Percentiles rank a stretch among this genome's conserved stretches.
Evolutionary conservation across 2,888 invertebrate genomes (phyloP).

Genomic region (Lasioglossum vierecki): DNA sequence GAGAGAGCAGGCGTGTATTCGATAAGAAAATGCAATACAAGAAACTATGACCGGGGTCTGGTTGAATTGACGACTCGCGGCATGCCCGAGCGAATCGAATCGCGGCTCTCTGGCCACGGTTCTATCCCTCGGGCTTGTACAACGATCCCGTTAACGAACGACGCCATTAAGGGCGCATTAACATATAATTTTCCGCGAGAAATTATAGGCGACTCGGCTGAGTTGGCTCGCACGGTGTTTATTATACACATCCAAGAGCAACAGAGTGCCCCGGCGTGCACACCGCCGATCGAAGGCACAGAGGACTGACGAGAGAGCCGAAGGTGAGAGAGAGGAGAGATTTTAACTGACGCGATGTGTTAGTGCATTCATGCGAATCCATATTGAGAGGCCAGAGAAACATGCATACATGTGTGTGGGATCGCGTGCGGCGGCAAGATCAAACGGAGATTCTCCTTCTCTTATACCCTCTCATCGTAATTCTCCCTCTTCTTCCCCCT

Average conservation of each 20-base stretch:
- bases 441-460: conserved; percentile 75
- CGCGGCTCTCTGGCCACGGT: conserved; percentile 58
- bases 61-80: conserved; percentile 52
- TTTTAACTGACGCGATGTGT: conserved; percentile 76
- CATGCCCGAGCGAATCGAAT: conserved; percentile 63
- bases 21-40: conserved; percentile 46
- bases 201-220: conserved; percentile 80
- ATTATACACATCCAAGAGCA: conserved; percentile 74
- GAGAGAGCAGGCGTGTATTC: neutral
- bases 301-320: conserved; percentile 29
- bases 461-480: conserved; percentile 56
- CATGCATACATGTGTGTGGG: conserved; percentile 74
- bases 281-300: conserved; percentile 53
- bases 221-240: conserved; percentile 76
- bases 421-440: conserved; percentile 83
- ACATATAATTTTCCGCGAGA: conserved; percentile 79
- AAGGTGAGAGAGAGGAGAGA: conserved; percentile 35
- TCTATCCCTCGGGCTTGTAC: conserved; percentile 64
- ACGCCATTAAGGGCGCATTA: conserved; percentile 78
- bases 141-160: conserved; percentile 78
- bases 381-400: conserved; percentile 67
- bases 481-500: conserved; percentile 50
- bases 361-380: conserved; percentile 75
- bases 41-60: conserved; percentile 43
- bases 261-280: conserved; percentile 57